Evolutionary conservation across 2,888 invertebrate species (phyloP).

Genomic region (Drosophila kanekoi): DNA sequence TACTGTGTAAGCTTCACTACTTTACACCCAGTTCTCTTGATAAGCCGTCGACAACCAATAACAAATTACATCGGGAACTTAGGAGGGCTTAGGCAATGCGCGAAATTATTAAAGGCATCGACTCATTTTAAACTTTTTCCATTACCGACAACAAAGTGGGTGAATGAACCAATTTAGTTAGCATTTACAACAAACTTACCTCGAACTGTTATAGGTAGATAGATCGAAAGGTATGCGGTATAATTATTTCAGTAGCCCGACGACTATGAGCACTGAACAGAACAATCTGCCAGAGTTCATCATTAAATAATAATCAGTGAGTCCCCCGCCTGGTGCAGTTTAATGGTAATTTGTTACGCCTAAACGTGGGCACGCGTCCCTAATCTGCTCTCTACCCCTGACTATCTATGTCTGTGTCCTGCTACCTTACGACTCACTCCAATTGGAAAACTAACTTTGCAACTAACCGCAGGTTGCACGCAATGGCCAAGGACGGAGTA

Average conservation of each 20-base stretch:
- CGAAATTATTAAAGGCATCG: constrained; percentile 22
- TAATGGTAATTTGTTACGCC: constrained; percentile 84
- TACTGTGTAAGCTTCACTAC: neutral
- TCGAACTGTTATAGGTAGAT: constrained; percentile 14
- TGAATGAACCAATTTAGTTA: constrained; percentile 19
- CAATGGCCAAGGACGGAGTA: constrained; percentile 61
- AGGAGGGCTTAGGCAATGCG: neutral
- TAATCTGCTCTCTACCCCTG: constrained; percentile 37
- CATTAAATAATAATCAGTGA: constrained; percentile 79
- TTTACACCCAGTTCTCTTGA: too few relatives aligned
- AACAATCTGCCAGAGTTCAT: constrained; percentile 64
- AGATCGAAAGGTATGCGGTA: constrained; percentile 23
- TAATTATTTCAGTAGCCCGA: constrained; percentile 56
- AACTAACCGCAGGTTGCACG: constrained; percentile 68
- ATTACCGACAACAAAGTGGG: constrained; percentile 32
- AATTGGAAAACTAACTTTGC: constrained; percentile 55
- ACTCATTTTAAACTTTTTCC: constrained; percentile 37
- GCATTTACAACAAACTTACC: constrained; percentile 1
- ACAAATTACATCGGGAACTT: neutral
- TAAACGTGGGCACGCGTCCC: constrained; percentile 82
- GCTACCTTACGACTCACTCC: neutral
- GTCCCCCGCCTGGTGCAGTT: constrained; percentile 40
- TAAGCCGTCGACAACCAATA: neutral
- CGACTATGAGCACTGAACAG: constrained; percentile 41
- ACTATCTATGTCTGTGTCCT: constrained; percentile 4